phyloP scores from a whole-genome alignment of 2,113 vertebrate species.

The Merops nubicus region DNA sequence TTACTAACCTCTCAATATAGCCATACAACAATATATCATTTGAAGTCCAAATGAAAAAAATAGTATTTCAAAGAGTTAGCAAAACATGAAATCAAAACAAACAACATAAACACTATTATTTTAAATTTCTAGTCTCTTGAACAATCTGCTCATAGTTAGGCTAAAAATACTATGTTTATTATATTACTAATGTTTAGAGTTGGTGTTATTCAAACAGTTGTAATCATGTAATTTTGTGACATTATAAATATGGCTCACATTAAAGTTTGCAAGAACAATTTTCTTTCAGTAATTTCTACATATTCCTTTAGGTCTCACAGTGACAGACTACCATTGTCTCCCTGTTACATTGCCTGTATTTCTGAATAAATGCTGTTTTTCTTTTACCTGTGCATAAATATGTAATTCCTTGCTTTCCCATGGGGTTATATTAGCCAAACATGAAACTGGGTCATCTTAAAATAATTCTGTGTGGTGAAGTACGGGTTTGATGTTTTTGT shows the following conservation, averaged over 20 bases:
- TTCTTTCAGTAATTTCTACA: neutral
- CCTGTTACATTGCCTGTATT: neutral
- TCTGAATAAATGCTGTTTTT: neutral
- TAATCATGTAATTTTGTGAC: neutral
- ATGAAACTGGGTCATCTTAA: constrained; percentile 13
- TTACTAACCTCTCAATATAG: neutral
- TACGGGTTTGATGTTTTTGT: neutral
- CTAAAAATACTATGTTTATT: neutral
- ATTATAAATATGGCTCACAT: neutral
- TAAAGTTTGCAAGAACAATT: neutral
- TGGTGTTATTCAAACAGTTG: neutral
- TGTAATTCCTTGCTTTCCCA: neutral
- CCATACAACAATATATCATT: accelerated
- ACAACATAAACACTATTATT: neutral
- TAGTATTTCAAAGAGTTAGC: neutral
- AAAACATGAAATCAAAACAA: neutral
- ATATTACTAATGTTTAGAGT: neutral
- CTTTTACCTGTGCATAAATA: neutral
- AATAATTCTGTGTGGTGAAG: neutral
- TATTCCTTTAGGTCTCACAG: neutral
- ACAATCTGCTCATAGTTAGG: neutral
- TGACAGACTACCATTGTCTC: neutral
- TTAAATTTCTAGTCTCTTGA: neutral
- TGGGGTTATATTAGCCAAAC: neutral
- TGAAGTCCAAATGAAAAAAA: neutral